These are phyloP conservation scores for Habropoda laboriosa DNA, from an alignment of 1,140 invertebrate genomes.

Conservation along the genomic window DNA sequence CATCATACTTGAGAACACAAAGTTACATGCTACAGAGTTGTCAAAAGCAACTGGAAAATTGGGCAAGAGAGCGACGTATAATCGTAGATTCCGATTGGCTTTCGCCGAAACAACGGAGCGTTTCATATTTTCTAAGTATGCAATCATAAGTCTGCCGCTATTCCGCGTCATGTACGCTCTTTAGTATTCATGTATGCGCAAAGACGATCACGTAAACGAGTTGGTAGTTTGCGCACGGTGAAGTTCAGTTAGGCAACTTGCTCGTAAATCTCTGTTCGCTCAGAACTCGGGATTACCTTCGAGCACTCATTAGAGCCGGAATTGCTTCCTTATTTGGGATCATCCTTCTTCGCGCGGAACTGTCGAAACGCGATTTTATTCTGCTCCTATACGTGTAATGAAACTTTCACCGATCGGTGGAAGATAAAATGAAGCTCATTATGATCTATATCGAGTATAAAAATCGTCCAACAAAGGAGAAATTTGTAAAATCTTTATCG, in stretches of 20 bases:
- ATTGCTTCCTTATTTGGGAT: slow-evolving; percentile 48
- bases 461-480: too few species aligned
- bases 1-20: too few species aligned
- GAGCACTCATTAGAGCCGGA: slow-evolving; percentile 40
- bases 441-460: too few species aligned
- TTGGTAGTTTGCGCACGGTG: slow-evolving; percentile 41
- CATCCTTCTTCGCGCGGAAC: slow-evolving; percentile 17
- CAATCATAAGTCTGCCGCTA: slow-evolving; percentile 13
- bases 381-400: neutral
- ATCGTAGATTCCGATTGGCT: neutral
- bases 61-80: too few species aligned
- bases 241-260: slow-evolving; percentile 43
- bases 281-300: slow-evolving; percentile 44
- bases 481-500: too few species aligned
- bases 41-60: too few species aligned
- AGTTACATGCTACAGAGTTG: too few species aligned
- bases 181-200: slow-evolving; percentile 51
- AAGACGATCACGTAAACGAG: slow-evolving; percentile 54
- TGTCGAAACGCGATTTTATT: neutral
- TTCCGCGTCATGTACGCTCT: slow-evolving; percentile 19
- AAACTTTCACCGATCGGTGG: neutral
- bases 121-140: slow-evolving; percentile 15
- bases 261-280: slow-evolving; percentile 47
- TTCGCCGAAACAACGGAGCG: neutral
- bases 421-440: neutral